Conservation (phyloP, 2,888 invertebrate species). For the Acanthosepion esculentum region DNA sequence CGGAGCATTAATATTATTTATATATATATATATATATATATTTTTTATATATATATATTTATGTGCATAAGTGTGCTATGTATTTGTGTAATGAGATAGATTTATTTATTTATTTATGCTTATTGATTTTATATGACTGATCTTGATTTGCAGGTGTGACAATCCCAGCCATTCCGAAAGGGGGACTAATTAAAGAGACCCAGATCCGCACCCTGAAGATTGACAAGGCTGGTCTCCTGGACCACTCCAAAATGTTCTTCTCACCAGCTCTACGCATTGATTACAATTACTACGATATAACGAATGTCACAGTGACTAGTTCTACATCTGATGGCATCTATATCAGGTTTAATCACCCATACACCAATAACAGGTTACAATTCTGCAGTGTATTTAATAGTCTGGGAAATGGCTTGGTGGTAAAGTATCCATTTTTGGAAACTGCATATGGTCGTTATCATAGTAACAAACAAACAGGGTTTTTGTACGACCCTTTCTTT, state of each 20-base stretch:
- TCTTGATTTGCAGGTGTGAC: constrained; percentile 62
- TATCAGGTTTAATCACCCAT: constrained; percentile 94
- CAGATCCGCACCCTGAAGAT: constrained; percentile 65
- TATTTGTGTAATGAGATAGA: too few relatives aligned
- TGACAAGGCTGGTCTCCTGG: constrained; percentile 86
- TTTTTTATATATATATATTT: too few relatives aligned
- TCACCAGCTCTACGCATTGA: constrained; percentile 78
- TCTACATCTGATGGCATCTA: constrained; percentile 95
- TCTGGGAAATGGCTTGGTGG: constrained; percentile 86
- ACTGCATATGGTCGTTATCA: constrained; percentile 83
- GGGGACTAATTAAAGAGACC: constrained; percentile 56
- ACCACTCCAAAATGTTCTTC: constrained; percentile 86
- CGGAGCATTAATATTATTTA: too few relatives aligned
- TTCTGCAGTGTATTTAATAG: constrained; percentile 78
- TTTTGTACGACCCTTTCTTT: constrained; percentile 92
- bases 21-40: too few relatives aligned
- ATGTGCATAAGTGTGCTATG: too few relatives aligned
- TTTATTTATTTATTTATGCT: too few relatives aligned
- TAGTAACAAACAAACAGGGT: constrained; percentile 89
- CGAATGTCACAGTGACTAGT: constrained; percentile 81
- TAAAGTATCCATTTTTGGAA: constrained; percentile 83
- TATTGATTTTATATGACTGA: not conserved
- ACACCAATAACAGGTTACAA: constrained; percentile 83
- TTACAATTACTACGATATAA: constrained; percentile 78
- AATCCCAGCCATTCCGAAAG: constrained; percentile 64